Conservation (phyloP, 2,797 vertebrate species). For the Karalla daura region DNA sequence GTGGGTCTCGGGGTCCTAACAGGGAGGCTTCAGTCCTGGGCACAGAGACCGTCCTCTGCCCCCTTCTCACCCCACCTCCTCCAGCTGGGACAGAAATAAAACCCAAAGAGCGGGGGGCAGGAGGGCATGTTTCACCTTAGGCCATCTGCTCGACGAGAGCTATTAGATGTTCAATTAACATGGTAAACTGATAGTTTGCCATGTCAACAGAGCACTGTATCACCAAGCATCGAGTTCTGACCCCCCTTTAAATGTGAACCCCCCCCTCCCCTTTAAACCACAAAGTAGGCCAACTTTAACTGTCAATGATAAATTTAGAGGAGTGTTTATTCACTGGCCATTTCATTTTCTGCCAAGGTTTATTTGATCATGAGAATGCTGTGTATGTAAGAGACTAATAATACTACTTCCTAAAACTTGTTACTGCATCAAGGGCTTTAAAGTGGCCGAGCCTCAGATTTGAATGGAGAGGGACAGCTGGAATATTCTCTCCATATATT, state of each 20-base stretch:
- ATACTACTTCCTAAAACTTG: slow-evolving; percentile 58
- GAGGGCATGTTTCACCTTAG: slow-evolving; percentile 63
- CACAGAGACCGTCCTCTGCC: slow-evolving; percentile 55
- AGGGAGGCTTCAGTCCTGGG: slow-evolving; percentile 74
- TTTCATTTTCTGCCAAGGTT: slow-evolving; percentile 63
- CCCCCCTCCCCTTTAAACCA: slow-evolving; percentile 44
- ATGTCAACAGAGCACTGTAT: slow-evolving; percentile 70
- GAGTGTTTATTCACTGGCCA: slow-evolving; percentile 62
- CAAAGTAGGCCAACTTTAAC: slow-evolving; percentile 55
- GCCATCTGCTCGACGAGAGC: slow-evolving; percentile 70
- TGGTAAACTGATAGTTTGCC: slow-evolving; percentile 74
- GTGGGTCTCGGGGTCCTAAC: slow-evolving; percentile 66
- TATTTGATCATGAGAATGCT: slow-evolving; percentile 54
- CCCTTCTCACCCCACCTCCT: slow-evolving; percentile 65
- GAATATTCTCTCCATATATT: slow-evolving; percentile 47
- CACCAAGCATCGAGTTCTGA: slow-evolving; percentile 43
- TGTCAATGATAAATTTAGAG: slow-evolving; percentile 65
- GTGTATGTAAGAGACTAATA: slow-evolving; percentile 55
- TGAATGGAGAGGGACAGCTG: slow-evolving; percentile 61
- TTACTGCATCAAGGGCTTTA: slow-evolving; percentile 37
- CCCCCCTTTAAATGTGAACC: slow-evolving; percentile 21
- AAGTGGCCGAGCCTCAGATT: slow-evolving; percentile 18
- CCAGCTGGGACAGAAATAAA: slow-evolving; percentile 76
- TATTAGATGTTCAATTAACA: slow-evolving; percentile 80
- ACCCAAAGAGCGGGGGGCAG: slow-evolving; percentile 51